These are phyloP conservation scores for Pristionchus japonicus DNA, from an alignment of 2,888 invertebrate species.

Conservation along the genomic window DNA sequence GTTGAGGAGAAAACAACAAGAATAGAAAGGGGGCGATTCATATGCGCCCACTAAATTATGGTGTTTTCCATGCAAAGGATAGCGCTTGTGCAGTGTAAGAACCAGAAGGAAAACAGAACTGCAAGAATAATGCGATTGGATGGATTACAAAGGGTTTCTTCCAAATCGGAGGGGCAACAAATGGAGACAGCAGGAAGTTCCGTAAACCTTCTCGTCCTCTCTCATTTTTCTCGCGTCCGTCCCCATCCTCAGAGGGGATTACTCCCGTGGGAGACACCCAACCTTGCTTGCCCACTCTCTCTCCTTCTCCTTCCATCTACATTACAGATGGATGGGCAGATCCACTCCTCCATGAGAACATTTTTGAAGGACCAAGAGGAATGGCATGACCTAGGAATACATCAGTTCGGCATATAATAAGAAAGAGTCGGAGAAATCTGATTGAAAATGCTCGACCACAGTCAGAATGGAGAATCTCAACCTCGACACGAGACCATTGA, in stretches of 20 bases:
- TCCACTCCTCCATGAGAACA: not conserved
- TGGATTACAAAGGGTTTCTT: not conserved
- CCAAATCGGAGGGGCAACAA: no score
- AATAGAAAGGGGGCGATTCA: not conserved
- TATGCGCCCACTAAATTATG: not conserved
- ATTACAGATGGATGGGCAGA: slow-evolving; percentile 4
- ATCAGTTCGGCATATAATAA: not conserved
- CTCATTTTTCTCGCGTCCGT: not conserved
- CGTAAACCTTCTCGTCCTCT: not conserved
- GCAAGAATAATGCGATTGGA: not conserved
- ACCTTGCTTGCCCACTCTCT: slow-evolving; percentile 1
- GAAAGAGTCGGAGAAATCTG: not conserved
- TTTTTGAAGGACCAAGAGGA: not conserved
- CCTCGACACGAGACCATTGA: not conserved
- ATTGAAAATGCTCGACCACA: not conserved
- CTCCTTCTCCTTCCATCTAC: not conserved
- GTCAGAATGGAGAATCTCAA: not conserved
- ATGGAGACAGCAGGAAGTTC: not conserved
- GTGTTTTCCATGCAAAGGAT: not conserved
- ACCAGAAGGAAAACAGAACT: not conserved
- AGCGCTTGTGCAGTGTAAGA: not conserved
- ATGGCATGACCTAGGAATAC: not conserved
- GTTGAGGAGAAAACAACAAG: not conserved
- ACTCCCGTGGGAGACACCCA: slow-evolving; percentile 13
- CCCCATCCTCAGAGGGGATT: not conserved